Base-by-base conservation (phyloP, 2,888 invertebrate species). In the Ctenicera cuprea region DNA sequence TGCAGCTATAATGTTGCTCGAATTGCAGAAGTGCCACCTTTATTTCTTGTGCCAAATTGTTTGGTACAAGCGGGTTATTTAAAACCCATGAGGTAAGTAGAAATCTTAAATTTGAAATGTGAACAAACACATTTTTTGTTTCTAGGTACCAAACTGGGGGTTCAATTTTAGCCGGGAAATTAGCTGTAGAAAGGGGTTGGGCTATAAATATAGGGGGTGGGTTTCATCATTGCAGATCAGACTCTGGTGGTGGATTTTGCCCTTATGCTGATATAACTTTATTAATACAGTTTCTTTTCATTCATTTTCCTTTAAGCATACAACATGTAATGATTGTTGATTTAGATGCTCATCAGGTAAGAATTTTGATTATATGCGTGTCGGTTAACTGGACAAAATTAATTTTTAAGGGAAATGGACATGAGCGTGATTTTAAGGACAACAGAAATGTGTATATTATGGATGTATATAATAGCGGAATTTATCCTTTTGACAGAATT, bases 151-250 rank as follows among this genome's bases (percentile, higher is more conserved):
- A 95, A 87, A 94, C 95, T 0, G 95, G 96, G 0, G 95, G 97
- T 0, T 94, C 95, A 0, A 90, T 97, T 64, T 85, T 96, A 78
- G 95, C 95, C 0, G 96, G 95, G 0, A 94, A 94, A 85, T 84
- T 97, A 71, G 96, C 97, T 0, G 79, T 96, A 45, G 93, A 95
- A 77, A 87, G 93, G 43, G 95, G 95, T 1, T 97, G 96, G 95
- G 92, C 96, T 0, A 94, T 97, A 75, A 97, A 97, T 85, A 90
- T 97, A 22, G 97, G 97, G 0, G 97, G 95, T 11, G 97, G 97
- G 0, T 97, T 97, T 87, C 97, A 97, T 86, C 97, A 97, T 85
- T 96, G 96, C 85, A 93, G 93, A 76, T 89, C 91, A 0, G 88
- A 90, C 68, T 88, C 88, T 70, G 97, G 96, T 1, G 95, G 94